phyloP scores from a whole-genome alignment of 2,113 vertebrate species.

The Serinus canaria region DNA sequence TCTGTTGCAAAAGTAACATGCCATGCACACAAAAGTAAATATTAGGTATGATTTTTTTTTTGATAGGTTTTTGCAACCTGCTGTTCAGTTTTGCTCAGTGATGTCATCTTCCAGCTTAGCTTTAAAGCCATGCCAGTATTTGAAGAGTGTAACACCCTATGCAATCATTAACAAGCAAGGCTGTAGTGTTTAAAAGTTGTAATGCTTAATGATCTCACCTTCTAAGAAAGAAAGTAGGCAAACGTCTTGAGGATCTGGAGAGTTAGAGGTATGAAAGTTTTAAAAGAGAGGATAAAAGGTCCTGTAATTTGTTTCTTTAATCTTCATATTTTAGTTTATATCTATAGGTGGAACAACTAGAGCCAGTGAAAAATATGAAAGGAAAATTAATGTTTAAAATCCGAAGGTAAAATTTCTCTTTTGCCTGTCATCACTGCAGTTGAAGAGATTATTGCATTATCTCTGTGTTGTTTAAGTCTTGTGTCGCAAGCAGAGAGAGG shows the following conservation, averaged over 20 bases:
- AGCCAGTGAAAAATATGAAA: neutral
- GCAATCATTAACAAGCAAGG: neutral
- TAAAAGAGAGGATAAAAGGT: neutral
- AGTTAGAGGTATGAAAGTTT: neutral
- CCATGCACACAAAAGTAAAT: neutral
- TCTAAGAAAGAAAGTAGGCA: neutral
- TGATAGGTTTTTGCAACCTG: neutral
- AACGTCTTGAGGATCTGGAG: neutral
- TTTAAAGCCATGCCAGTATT: neutral
- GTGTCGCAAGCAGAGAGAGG: neutral
- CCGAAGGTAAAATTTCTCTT: neutral
- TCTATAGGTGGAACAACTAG: neutral
- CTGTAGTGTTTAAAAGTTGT: neutral
- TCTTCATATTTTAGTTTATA: neutral
- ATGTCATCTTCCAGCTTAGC: neutral
- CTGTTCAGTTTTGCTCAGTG: neutral
- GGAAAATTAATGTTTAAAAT: neutral
- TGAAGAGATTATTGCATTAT: neutral
- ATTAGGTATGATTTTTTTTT: neutral
- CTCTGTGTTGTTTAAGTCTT: neutral
- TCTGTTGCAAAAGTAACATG: neutral
- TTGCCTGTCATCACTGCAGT: neutral
- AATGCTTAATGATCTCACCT: neutral
- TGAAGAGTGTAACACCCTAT: neutral
- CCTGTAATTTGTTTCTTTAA: neutral